Evolutionary conservation across 2,888 invertebrate species (phyloP).

Genomic region (Eupithecia subumbrata): DNA sequence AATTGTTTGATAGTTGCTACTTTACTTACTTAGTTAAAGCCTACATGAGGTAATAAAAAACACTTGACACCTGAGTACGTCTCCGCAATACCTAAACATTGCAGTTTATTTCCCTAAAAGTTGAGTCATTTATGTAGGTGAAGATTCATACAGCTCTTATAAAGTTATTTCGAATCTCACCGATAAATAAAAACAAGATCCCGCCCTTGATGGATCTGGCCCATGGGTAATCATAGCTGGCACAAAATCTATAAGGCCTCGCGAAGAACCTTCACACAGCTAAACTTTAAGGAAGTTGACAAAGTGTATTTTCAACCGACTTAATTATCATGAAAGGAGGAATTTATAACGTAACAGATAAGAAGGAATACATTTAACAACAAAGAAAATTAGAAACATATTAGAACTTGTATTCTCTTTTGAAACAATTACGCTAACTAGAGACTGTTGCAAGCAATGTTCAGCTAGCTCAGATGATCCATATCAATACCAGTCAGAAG

Average conservation of each 20-base stretch:
- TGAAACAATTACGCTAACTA: too few species aligned
- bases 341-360: background rate
- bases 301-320: background rate
- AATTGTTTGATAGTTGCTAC: background rate
- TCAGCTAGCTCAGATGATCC: too few species aligned
- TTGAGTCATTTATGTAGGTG: slow-evolving; percentile 25
- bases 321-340: background rate
- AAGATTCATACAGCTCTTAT: slow-evolving; percentile 20
- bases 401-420: too few species aligned
- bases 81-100: background rate
- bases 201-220: slow-evolving; percentile 69
- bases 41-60: background rate
- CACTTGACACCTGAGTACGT: background rate
- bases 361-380: background rate
- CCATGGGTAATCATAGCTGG: slow-evolving; percentile 71
- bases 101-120: slow-evolving; percentile 10
- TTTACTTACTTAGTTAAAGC: background rate
- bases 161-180: slow-evolving; percentile 44
- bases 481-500: too few species aligned
- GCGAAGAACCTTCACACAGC: slow-evolving; percentile 32
- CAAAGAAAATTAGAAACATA: too few species aligned
- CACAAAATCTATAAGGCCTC: slow-evolving; percentile 46
- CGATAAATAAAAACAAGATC: slow-evolving; percentile 73
- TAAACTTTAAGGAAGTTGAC: slow-evolving; percentile 19
- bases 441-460: too few species aligned